Evolutionary conservation across 2,113 vertebrate genomes (phyloP).

Genomic region (Cryptomyrus ogoouensis): DNA sequence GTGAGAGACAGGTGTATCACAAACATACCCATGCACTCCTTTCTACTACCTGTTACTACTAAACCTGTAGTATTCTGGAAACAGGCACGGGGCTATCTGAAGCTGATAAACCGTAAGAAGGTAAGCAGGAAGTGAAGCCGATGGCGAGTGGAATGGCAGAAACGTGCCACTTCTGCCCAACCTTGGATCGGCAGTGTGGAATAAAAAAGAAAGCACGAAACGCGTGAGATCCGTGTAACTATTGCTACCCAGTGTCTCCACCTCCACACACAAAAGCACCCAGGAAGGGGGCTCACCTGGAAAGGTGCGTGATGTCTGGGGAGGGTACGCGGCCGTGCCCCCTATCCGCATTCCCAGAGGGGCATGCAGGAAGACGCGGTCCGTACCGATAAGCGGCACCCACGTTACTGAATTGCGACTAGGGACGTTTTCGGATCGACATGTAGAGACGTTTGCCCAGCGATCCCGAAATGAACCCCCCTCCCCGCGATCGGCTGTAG

Average conservation of each 20-base stretch:
- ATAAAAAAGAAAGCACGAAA: background rate
- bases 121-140: background rate
- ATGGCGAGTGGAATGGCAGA: background rate
- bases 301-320: background rate
- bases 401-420: background rate
- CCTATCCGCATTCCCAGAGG: background rate
- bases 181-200: background rate
- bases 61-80: background rate
- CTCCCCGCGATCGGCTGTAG: background rate
- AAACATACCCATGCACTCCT: background rate
- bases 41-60: background rate
- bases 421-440: background rate
- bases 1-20: background rate
- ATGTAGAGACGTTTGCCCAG: background rate
- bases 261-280: background rate
- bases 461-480: background rate
- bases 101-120: background rate
- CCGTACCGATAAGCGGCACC: background rate
- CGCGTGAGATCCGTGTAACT: background rate
- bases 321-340: background rate
- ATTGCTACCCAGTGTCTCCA: background rate
- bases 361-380: background rate
- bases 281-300: background rate
- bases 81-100: background rate
- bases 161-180: background rate